Evolutionary conservation across 2,113 vertebrate genomes (phyloP).

Genomic region (Pelecanus crispus): DNA sequence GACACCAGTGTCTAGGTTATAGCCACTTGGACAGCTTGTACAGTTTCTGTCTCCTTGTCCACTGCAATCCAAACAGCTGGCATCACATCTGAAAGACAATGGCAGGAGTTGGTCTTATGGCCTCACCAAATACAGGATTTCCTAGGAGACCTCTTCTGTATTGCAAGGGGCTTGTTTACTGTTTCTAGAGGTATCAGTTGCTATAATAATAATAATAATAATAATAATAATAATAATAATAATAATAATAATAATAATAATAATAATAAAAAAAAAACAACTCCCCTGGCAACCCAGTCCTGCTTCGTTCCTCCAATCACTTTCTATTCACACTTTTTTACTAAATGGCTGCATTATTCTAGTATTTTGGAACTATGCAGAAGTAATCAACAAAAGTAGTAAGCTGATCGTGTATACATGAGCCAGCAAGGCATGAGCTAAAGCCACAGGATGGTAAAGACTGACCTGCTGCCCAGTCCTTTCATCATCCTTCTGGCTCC

Average conservation of each 20-base stretch:
- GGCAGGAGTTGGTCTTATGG: neutral
- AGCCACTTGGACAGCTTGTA: constrained; percentile 88
- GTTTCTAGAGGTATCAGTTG: neutral
- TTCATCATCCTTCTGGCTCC: neutral
- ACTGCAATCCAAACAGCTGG: constrained; percentile 87
- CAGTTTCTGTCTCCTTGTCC: constrained; percentile 94
- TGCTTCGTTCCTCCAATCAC: neutral
- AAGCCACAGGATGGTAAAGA: neutral
- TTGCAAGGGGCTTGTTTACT: neutral
- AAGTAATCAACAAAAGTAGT: neutral
- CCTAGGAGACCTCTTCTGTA: neutral
- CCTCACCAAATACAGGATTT: neutral
- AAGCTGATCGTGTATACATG: neutral
- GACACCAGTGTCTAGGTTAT: constrained; percentile 87
- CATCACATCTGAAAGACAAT: constrained; percentile 82
- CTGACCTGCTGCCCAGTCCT: neutral
- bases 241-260: neutral
- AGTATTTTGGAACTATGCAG: neutral
- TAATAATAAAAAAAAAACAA: neutral
- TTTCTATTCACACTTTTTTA: neutral
- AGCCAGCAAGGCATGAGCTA: neutral
- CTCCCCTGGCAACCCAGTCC: neutral
- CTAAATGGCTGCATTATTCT: neutral
- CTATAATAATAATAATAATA: neutral
- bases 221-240: neutral